Conservation (phyloP, 2,113 vertebrate genomes). For the Neofelis nebulosa region DNA sequence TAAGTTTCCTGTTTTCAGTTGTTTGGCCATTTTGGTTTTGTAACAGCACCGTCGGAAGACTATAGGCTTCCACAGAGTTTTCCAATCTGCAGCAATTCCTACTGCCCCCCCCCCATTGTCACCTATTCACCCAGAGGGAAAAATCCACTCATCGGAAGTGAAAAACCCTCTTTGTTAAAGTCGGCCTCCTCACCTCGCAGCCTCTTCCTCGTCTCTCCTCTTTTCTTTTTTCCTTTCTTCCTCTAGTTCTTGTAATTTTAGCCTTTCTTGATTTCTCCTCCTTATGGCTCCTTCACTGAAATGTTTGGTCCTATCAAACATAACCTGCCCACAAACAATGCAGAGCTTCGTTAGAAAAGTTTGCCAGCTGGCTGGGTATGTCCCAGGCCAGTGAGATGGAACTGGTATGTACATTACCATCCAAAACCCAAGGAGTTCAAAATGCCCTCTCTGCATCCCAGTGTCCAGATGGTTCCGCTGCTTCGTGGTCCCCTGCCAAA, state of each 20-base stretch:
- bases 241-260: conserved; percentile 86
- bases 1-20: not conserved
- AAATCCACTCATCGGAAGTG: conserved; percentile 35
- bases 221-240: conserved; percentile 80
- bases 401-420: not conserved
- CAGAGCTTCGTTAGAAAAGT: conserved; percentile 66
- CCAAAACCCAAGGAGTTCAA: conserved; percentile 29
- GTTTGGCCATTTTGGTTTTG: conserved; percentile 24
- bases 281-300: conserved; percentile 84
- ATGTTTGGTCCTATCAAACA: conserved; percentile 82
- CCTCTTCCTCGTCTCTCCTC: conserved; percentile 76
- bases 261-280: conserved; percentile 83
- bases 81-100: not conserved
- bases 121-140: conserved; percentile 16
- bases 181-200: conserved; percentile 82
- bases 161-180: conserved; percentile 53
- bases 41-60: not conserved
- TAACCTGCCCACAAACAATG: conserved; percentile 83
- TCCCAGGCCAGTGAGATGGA: not conserved
- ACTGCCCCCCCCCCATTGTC: not conserved
- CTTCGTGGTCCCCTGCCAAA: not conserved
- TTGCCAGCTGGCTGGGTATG: not conserved
- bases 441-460: not conserved
- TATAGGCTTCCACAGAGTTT: not conserved
- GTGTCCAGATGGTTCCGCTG: not conserved